Evolutionary conservation across 2,797 vertebrate genomes (phyloP), one percentile per base, ranked within the genome.

Genomic region (Bucorvus abyssinicus): DNA sequence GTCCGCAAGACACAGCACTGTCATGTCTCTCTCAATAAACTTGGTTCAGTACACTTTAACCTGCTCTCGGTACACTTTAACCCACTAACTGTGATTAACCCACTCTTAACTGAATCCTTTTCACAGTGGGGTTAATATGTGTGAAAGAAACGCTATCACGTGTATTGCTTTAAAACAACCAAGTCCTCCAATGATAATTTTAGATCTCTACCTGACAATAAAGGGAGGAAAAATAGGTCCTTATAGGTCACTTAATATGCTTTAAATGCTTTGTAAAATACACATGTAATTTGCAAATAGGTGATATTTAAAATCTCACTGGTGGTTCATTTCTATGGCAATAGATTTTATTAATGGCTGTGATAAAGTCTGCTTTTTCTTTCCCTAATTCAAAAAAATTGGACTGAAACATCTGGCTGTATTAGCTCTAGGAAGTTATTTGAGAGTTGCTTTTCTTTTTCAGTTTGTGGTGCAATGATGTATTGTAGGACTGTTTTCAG

Each of bases 31-130:
- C 90, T 81, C 89, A 91, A 97, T 97, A 97, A 97, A 86, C 87
- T 74, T 95, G 96, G 92, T 96, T 97, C 95, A 97, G 92, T 97
- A 95, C 85, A 92, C 94, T 93, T 95, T 97, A 94, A 95, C 90
- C 93, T 9, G 6, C 42, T 90, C 85, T 80, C 89, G 81, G 59
- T 75, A 93, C 70, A 89, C 78, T 93, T 96, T 87, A 95, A 94
- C 89, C 89, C 38, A 11, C 44, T 93, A 70, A 69, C 81, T 63
- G 52, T 83, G n/a, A 30, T 97, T 96, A 94, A 94, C 83, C 64
- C 90, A 69, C 73, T 95, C 60, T 87, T 90, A 87, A 67, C 88
- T 11, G 49, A 82, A 92, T 44, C 12, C 5, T 76, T 94, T 94
- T 82, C 34, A 52, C 27, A 19, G 40, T 14, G 9, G 8, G 10